These are phyloP conservation scores for Centropyge bicolor DNA, from an alignment of 2,797 vertebrate genomes.

Conservation along the genomic window DNA sequence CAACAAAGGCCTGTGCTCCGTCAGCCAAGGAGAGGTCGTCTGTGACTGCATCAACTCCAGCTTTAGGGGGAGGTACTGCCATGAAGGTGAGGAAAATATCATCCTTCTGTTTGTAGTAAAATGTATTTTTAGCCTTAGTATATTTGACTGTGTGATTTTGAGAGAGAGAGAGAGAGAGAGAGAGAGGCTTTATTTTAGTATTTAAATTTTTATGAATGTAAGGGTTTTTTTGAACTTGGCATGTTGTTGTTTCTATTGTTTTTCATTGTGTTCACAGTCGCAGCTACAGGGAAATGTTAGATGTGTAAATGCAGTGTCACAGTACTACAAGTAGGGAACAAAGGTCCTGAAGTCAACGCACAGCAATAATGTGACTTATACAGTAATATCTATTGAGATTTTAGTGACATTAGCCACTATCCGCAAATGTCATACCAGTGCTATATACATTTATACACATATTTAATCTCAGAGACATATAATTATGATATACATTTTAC, in stretches of 20 bases:
- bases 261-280: background rate
- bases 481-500: background rate
- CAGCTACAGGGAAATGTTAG: background rate
- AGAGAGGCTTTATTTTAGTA: background rate
- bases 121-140: background rate
- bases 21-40: constrained; percentile 87
- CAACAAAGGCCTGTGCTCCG: constrained; percentile 87
- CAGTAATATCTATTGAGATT: background rate
- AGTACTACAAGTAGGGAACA: background rate
- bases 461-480: too few relatives aligned
- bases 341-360: background rate
- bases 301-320: background rate
- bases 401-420: background rate
- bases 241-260: background rate
- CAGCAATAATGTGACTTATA: background rate
- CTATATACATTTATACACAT: background rate
- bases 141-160: background rate
- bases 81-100: constrained; percentile 88
- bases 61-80: constrained; percentile 92
- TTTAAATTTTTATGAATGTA: constrained; percentile 3
- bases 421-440: background rate
- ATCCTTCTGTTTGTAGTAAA: background rate
- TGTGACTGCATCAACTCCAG: constrained; percentile 92
- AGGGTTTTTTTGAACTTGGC: too few relatives aligned
- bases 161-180: background rate